A percentile compares a stretch with the other conserved stretches of the same genome.
Evolutionary conservation across 2,797 vertebrate genomes (phyloP).

Genomic region (Holocentrus rufus): DNA sequence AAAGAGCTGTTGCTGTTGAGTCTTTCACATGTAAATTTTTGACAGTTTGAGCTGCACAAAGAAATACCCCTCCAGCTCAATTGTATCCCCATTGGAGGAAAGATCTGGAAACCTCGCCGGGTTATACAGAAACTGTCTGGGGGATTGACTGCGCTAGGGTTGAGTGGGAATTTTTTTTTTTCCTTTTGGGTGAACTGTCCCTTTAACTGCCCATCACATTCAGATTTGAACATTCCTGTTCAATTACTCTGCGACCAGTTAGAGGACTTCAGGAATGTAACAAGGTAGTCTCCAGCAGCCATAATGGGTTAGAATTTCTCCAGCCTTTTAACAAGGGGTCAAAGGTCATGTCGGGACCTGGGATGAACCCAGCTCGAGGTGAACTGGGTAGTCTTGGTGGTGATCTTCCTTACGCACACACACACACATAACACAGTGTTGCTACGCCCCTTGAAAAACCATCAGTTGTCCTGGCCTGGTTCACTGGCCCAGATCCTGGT

Average conservation of each 20-base stretch:
- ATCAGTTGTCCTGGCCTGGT: slow-evolving; percentile 57
- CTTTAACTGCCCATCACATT: neutral
- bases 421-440: slow-evolving; percentile 18
- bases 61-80: too few species aligned
- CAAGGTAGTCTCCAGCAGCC: neutral
- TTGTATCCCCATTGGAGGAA: too few species aligned
- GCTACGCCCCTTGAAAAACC: slow-evolving; percentile 60
- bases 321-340: slow-evolving; percentile 48
- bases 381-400: slow-evolving; percentile 29
- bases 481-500: slow-evolving; percentile 54
- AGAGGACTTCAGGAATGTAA: slow-evolving; percentile 43
- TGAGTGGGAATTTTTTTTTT: too few species aligned
- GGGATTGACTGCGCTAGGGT: too few species aligned
- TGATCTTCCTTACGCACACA: slow-evolving; percentile 18
- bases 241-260: slow-evolving; percentile 13
- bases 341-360: slow-evolving; percentile 49
- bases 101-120: too few species aligned
- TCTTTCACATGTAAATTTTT: too few species aligned
- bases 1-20: too few species aligned
- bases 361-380: slow-evolving; percentile 46
- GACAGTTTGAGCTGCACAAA: too few species aligned
- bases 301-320: slow-evolving; percentile 11
- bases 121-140: too few species aligned
- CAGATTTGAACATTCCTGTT: neutral
- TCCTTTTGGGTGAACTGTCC: neutral